Evolutionary conservation across 1,140 invertebrate species (phyloP).

Genomic region (Contarinia nasturtii): DNA sequence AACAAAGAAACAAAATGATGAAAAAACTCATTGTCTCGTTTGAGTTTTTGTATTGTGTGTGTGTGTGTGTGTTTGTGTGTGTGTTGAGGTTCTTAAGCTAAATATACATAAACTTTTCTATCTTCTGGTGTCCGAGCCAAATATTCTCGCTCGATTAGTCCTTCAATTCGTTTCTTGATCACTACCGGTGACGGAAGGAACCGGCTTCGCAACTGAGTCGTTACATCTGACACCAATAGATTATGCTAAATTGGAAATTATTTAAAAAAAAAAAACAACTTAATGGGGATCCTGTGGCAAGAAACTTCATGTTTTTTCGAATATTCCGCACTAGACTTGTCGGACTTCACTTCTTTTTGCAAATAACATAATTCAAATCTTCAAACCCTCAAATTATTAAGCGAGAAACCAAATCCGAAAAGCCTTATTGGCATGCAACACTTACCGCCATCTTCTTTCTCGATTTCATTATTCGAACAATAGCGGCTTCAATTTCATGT

Average conservation of each 20-base stretch:
- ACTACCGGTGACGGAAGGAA: constrained; percentile 95
- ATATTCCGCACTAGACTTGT: too few species aligned
- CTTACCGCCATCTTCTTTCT: constrained; percentile 77
- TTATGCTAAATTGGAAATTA: constrained; percentile 48
- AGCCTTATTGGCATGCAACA: too few species aligned
- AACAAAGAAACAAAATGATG: background rate
- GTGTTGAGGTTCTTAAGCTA: constrained; percentile 45
- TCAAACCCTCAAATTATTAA: background rate
- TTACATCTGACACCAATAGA: constrained; percentile 90
- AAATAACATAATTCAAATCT: too few species aligned
- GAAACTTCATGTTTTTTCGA: too few species aligned
- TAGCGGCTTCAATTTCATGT: constrained; percentile 98
- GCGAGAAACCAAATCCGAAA: too few species aligned
- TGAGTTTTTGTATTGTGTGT: background rate
- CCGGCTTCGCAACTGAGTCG: constrained; percentile 85
- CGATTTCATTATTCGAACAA: constrained; percentile 99
- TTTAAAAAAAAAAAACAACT: constrained; percentile 7
- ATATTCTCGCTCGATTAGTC: constrained; percentile 97
- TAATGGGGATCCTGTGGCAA: too few species aligned
- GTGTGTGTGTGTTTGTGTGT: too few species aligned
- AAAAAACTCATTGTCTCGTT: background rate
- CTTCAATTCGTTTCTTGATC: constrained; percentile 98
- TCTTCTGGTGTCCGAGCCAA: constrained; percentile 89
- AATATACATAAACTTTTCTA: constrained; percentile 83
- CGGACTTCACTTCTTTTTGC: too few species aligned